Base-by-base conservation (phyloP, 2,113 vertebrate genomes). In the Pseudorectes ferrugineus region DNA sequence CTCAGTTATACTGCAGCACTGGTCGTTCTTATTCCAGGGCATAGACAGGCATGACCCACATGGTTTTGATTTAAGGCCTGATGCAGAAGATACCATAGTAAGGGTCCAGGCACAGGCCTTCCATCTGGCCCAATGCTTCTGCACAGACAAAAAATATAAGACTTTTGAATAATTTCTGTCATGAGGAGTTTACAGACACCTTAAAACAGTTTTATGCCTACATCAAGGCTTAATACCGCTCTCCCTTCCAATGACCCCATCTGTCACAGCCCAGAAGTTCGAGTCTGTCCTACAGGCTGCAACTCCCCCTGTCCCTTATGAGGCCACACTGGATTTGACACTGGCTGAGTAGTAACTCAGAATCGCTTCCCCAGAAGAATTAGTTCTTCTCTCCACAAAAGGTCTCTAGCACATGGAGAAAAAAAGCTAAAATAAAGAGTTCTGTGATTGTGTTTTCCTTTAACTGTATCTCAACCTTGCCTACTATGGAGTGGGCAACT, bases 1-100 rank as follows among this genome's bases (percentile, higher is more conserved):
- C 23, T 3, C 28, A 35, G 10, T 31, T 54, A 35, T 5, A 33
- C 57, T 35, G 71, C 62, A 85, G 57, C 3, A 2, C 26, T 42
- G 4, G 10, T 9, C 57, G 19, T 24, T 61, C 22, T 52, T 62
- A n/a, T 31, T 74, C 28, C 40, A 88, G 28, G 36, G 4, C n/a
- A 38, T 3, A 66, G 20, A n/a, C 31, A 49, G 35, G 16, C 3
- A 3, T 11, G 17, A 74, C 8, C 11, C 10, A 14, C 3, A 1
- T 0, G 1, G 67, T 33, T 79, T 67, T 74, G 31, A 61, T 77
- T 55, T 20, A 45, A 88, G 38, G 23, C 3, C 29, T 49, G 42
- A 48, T 55, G 14, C 26, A 72, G 58, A 62, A 63, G 21, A 51
- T 51, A 38, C 16, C 33, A 38, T 7, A 72, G 6, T 9, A 52